Conservation (phyloP, 2,888 invertebrate species). For the Linnaemya tessellans region DNA sequence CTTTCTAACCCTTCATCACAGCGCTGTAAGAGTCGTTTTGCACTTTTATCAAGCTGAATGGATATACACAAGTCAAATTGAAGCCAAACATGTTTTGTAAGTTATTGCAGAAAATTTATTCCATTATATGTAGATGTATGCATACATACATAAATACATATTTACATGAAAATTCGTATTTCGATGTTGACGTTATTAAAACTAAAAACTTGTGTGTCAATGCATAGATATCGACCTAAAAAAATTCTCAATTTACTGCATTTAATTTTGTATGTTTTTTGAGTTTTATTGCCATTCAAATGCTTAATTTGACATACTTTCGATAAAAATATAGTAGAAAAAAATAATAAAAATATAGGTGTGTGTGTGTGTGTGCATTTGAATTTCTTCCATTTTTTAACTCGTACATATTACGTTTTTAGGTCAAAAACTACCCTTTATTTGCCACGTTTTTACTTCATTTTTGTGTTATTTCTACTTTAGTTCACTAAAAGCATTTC, state of each 20-base stretch:
- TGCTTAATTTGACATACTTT: constrained; percentile 53
- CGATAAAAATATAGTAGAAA: constrained; percentile 18
- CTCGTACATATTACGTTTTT: constrained; percentile 46
- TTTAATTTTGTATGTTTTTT: not conserved
- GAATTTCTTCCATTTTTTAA: constrained; percentile 15
- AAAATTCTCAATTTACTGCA: constrained; percentile 23
- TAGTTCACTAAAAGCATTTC: constrained; percentile 2
- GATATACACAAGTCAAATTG: no score
- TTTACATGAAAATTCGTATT: not conserved
- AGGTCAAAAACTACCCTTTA: constrained; percentile 71
- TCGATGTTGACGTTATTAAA: constrained; percentile 21
- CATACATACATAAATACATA: not conserved
- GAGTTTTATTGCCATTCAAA: constrained; percentile 54
- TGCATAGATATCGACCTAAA: constrained; percentile 28
- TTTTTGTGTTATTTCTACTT: constrained; percentile 17
- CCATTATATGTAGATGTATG: no score
- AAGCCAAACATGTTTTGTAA: no score
- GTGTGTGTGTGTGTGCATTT: constrained; percentile 13
- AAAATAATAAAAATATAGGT: constrained; percentile 19
- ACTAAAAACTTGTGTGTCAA: constrained; percentile 37
- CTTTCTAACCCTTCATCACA: no score
- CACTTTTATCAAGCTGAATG: no score
- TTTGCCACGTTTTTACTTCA: constrained; percentile 32
- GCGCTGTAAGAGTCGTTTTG: no score
- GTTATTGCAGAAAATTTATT: no score